A percentile compares a stretch with the other conserved stretches of the same genome.
Conservation (phyloP, 2,113 vertebrate genomes). For the Mirounga angustirostris region DNA sequence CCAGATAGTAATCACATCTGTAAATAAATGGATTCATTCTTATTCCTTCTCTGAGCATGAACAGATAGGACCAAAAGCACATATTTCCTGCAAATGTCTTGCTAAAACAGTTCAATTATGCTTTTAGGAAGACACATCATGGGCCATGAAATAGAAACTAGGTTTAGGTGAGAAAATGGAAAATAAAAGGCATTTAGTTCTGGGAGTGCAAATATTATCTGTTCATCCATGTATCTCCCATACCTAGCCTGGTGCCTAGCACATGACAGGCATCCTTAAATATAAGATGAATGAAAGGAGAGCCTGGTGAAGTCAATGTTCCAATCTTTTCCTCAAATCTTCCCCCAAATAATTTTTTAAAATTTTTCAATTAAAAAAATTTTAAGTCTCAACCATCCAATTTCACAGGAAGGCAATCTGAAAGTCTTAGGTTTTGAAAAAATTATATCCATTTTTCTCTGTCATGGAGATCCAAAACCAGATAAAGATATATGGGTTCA, state of each 20-base stretch:
- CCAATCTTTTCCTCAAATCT: neutral
- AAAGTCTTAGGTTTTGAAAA: conserved; percentile 21
- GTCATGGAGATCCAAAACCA: neutral
- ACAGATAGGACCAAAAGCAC: neutral
- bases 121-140: conserved; percentile 45
- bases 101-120: neutral
- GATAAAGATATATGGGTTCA: neutral
- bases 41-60: neutral
- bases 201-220: neutral
- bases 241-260: neutral
- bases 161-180: conserved; percentile 34
- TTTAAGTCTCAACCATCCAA: neutral
- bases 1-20: neutral
- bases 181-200: conserved; percentile 34
- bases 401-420: neutral
- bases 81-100: conserved; percentile 19
- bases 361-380: neutral
- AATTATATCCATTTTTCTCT: neutral
- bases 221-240: neutral
- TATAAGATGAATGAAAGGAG: neutral
- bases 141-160: neutral
- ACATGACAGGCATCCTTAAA: neutral
- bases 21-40: neutral
- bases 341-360: neutral
- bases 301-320: neutral